Conservation (phyloP, 2,888 invertebrate genomes). For the Thera obeliscata region DNA sequence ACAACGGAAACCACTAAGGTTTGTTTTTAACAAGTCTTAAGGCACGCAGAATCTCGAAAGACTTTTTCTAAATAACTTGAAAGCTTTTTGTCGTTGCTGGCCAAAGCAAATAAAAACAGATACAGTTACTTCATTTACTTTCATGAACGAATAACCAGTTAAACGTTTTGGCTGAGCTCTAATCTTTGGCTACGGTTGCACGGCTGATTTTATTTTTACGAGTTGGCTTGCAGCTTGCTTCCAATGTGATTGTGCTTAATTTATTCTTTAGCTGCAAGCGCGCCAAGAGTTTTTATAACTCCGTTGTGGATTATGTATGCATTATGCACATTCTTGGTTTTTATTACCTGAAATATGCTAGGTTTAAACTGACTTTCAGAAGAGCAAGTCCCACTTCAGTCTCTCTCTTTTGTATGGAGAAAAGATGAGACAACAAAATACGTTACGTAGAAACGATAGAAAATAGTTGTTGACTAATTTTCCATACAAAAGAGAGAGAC, state of each 20-base stretch:
- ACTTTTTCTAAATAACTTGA: not conserved
- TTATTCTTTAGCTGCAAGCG: constrained; percentile 15
- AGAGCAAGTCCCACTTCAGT: too few species aligned
- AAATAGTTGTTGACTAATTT: too few species aligned
- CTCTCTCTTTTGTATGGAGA: too few species aligned
- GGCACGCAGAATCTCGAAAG: not conserved
- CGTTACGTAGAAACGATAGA: too few species aligned
- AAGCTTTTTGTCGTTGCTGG: not conserved
- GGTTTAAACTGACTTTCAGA: too few species aligned
- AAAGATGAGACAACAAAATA: too few species aligned
- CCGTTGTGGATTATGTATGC: constrained; percentile 7
- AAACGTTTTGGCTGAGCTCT: not conserved
- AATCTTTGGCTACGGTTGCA: constrained; percentile 9
- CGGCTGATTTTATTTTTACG: constrained; percentile 13
- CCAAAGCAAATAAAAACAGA: not conserved
- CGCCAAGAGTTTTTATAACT: constrained; percentile 16
- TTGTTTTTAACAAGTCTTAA: too few species aligned
- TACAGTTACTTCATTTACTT: not conserved
- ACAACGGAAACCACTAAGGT: too few species aligned
- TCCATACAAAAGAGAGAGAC: too few species aligned
- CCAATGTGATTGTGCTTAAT: constrained; percentile 15
- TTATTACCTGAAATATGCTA: not conserved
- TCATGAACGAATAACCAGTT: not conserved
- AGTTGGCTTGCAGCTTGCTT: constrained; percentile 23
- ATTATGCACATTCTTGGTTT: constrained; percentile 12